Evolutionary conservation across 23 tunicate genomes (phyloP), one percentile per base, ranked within the genome.

Genomic region (Corella eumyota): DNA sequence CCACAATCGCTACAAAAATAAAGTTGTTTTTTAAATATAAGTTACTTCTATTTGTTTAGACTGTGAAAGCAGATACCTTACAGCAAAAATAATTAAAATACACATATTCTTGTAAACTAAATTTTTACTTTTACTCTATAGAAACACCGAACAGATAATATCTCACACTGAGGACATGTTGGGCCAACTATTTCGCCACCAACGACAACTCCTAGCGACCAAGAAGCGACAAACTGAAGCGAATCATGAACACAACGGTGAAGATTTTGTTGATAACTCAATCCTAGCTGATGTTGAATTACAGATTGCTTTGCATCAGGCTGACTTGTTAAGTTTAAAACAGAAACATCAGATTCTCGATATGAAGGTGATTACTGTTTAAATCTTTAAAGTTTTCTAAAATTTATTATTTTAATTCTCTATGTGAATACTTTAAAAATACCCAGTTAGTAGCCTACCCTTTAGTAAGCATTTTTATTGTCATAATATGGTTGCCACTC

Each of bases 301-400:
- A 25, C 80, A 63, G 48, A 74, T 74, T 55, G 71, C 80, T 21
- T 38, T 63, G 7, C 80, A 58, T 26, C 80, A 74, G 55, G 68
- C 80, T 24, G 80, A 74, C 44, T 56, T 74, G 25, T 71, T 74
- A 37, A 58, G 36, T 0, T 28, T 74, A 30, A 74, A 64, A 46
- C 80, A 74, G 21, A 64, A 64, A 64, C 64, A 74, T 30, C 65
- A 74, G 24, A 58, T 74, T 25, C 64, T 64, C 11, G 80, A 74
- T 40, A 74, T 74, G 80, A 74, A 74, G 71, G 80, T 64, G 37
- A 11, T n/a, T n/a, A n/a, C n/a, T n/a, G n/a, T n/a, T n/a, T n/a
- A n/a, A n/a, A n/a, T n/a, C n/a, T n/a, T n/a, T n/a, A n/a, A n/a
- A n/a, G n/a, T n/a, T n/a, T n/a, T n/a, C n/a, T n/a, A n/a, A n/a